A percentile compares a stretch with the other conserved stretches of the same genome.
Conservation (phyloP, 2,113 vertebrate genomes). For the Microtus ochrogaster region DNA sequence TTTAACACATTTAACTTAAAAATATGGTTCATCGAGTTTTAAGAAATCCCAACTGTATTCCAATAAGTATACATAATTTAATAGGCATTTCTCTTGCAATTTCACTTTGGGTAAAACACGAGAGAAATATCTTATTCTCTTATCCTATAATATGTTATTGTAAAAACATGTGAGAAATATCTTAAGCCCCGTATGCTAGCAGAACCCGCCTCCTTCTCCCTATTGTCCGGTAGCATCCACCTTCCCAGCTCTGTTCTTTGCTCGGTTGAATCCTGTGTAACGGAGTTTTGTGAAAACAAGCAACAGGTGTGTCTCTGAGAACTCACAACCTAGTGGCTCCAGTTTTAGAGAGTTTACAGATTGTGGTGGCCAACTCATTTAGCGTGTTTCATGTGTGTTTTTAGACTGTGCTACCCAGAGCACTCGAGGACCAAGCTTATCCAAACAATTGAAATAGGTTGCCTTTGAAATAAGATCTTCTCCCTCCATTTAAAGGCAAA, state of each 20-base stretch:
- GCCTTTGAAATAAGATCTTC: slow-evolving; percentile 56
- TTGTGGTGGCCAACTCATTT: slow-evolving; percentile 46
- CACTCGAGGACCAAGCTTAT: slow-evolving; percentile 31
- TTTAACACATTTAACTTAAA: slow-evolving; percentile 8
- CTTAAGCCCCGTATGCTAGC: background rate
- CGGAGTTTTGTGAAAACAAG: background rate
- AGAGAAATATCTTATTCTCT: background rate
- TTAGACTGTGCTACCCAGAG: slow-evolving; percentile 58
- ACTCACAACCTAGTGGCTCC: background rate
- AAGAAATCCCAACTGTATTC: slow-evolving; percentile 26
- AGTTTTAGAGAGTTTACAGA: slow-evolving; percentile 43
- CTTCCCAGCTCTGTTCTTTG: background rate
- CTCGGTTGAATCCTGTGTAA: slow-evolving; percentile 17
- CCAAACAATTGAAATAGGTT: slow-evolving; percentile 55
- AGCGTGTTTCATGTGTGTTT: slow-evolving; percentile 63
- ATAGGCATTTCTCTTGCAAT: background rate
- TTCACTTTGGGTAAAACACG: background rate
- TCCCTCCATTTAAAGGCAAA: slow-evolving; percentile 50
- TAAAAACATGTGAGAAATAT: background rate
- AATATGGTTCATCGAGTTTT: slow-evolving; percentile 6
- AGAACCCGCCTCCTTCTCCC: background rate
- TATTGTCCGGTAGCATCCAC: slow-evolving; percentile 17
- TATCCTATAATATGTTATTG: background rate
- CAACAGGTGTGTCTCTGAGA: background rate
- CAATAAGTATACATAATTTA: slow-evolving; percentile 16